phyloP scores from a whole-genome alignment of 2,113 vertebrate species.

The Pica pica region DNA sequence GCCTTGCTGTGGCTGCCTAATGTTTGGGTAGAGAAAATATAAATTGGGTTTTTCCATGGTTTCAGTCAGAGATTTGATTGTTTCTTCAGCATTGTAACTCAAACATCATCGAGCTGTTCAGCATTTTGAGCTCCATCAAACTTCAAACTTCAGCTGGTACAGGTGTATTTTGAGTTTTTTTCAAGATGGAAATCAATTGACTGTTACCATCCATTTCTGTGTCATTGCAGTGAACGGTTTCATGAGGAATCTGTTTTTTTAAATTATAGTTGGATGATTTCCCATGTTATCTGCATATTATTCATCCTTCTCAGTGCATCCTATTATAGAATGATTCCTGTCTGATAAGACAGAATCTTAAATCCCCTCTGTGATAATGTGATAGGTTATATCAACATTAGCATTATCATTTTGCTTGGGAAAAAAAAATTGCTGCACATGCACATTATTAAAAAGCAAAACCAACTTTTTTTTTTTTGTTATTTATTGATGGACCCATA shows the following conservation, averaged over 20 bases:
- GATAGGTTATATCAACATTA: not conserved
- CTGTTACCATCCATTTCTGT: not conserved
- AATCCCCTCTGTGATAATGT: not conserved
- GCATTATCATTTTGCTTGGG: slow-evolving; percentile 33
- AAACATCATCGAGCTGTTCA: not conserved
- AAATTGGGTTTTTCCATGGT: slow-evolving; percentile 10
- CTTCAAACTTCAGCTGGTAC: not conserved
- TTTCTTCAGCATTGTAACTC: slow-evolving; percentile 22
- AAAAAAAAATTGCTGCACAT: slow-evolving; percentile 12
- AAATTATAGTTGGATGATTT: not conserved
- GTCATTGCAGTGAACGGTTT: not conserved
- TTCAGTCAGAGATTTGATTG: slow-evolving; percentile 37
- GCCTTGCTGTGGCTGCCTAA: not conserved
- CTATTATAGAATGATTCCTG: not conserved
- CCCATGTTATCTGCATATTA: not conserved
- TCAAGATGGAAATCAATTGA: not conserved
- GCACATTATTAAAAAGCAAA: not conserved
- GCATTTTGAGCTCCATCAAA: not conserved
- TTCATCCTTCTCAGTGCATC: not conserved
- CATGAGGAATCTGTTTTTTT: not conserved
- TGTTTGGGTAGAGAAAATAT: slow-evolving; percentile 37
- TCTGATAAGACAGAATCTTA: not conserved
- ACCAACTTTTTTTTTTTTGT: not conserved
- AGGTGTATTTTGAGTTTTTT: not conserved
- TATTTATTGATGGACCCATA: slow-evolving; percentile 54